Evolutionary conservation across 2,888 invertebrate species (phyloP).

Genomic region (Drosophila flavopinicola): DNA sequence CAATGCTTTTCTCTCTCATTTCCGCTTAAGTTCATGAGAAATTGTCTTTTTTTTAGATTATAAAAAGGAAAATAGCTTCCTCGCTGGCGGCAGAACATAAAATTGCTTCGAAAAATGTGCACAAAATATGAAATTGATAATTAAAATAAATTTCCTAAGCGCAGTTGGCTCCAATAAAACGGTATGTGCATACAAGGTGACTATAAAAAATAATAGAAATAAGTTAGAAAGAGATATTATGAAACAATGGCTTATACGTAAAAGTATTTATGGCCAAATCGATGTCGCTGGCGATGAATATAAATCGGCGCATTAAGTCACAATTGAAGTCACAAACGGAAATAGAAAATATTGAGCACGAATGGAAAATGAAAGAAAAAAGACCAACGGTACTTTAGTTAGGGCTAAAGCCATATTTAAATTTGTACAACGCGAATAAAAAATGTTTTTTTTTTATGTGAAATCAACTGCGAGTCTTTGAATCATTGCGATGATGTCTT

Average conservation of each 20-base stretch:
- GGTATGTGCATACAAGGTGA: constrained; percentile 37
- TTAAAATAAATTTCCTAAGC: constrained; percentile 58
- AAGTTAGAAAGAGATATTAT: constrained; percentile 50
- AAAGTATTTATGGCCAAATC: constrained; percentile 48
- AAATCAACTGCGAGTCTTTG: constrained; percentile 14
- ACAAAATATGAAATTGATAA: constrained; percentile 59
- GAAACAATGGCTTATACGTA: constrained; percentile 53
- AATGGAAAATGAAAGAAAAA: not conserved
- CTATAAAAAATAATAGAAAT: constrained; percentile 37
- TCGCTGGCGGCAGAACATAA: constrained; percentile 6
- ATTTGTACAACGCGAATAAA: not conserved
- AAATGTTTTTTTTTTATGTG: constrained; percentile 3
- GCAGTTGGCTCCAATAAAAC: constrained; percentile 34
- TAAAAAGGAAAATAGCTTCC: constrained; percentile 26
- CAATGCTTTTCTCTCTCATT: constrained; percentile 1
- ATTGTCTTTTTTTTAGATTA: constrained; percentile 1
- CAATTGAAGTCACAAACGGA: constrained; percentile 48
- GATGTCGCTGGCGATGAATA: constrained; percentile 49
- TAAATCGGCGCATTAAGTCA: constrained; percentile 48
- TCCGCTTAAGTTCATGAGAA: constrained; percentile 23
- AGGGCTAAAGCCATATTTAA: constrained; percentile 6
- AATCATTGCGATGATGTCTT: constrained; percentile 37
- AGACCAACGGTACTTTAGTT: constrained; percentile 43
- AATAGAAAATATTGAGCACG: constrained; percentile 55
- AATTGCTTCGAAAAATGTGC: constrained; percentile 45